Evolutionary conservation across 53 echinoderm and acorn worm species (phyloP).

Genomic region (Paracentrotus lividus): DNA sequence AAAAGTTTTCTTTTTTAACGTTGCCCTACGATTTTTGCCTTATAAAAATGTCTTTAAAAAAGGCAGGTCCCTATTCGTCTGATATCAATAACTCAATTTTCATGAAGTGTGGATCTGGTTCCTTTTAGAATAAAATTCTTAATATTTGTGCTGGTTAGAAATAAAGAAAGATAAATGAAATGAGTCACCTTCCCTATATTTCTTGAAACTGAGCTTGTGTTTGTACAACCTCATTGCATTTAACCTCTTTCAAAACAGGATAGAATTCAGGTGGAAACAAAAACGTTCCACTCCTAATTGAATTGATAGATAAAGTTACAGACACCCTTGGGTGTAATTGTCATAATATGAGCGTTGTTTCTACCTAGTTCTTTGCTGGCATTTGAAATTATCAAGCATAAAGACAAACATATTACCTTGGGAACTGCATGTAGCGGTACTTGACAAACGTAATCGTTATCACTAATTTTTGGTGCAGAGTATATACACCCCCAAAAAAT

Average conservation of each 20-base stretch:
- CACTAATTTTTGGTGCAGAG: too few species aligned
- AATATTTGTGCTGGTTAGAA: not conserved
- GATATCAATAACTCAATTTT: too few species aligned
- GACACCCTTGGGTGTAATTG: not conserved
- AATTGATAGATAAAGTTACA: not conserved
- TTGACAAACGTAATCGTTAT: too few species aligned
- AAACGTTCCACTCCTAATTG: not conserved
- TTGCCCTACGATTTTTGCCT: too few species aligned
- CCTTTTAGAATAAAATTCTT: too few species aligned
- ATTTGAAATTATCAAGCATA: not conserved
- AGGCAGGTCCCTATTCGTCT: too few species aligned
- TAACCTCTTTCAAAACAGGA: conserved; percentile 11
- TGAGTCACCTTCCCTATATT: not conserved
- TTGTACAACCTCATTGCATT: conserved; percentile 16
- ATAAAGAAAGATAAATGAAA: not conserved
- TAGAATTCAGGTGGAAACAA: not conserved
- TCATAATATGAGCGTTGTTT: not conserved
- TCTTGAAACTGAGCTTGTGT: not conserved
- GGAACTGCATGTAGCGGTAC: too few species aligned
- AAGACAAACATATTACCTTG: too few species aligned
- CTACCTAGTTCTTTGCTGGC: not conserved
- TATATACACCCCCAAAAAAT: too few species aligned
- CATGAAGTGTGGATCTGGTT: too few species aligned
- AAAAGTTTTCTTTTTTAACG: too few species aligned
- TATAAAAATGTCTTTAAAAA: too few species aligned